Percentiles rank a stretch among this genome's conserved stretches.
These are phyloP conservation scores for Indicator indicator DNA, from an alignment of 2,113 vertebrate species.

Conservation along the genomic window DNA sequence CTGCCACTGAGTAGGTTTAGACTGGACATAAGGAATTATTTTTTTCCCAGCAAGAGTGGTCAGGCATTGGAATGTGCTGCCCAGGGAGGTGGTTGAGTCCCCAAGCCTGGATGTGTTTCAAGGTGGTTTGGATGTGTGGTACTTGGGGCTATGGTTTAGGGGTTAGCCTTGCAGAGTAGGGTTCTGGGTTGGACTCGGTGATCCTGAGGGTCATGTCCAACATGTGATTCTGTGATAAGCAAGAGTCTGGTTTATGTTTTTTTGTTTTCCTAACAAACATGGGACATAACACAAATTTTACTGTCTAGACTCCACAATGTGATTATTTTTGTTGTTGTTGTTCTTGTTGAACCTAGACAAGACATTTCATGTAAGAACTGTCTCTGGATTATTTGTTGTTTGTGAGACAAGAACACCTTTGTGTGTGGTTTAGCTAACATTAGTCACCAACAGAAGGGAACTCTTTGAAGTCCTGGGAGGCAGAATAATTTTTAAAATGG, in stretches of 20 bases:
- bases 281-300: neutral
- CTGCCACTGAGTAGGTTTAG: no score
- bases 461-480: conserved; percentile 51
- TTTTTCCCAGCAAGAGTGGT: no score
- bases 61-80: no score
- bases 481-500: conserved; percentile 9
- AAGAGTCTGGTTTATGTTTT: neutral
- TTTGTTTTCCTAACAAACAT: neutral
- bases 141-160: no score
- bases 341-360: conserved; percentile 20
- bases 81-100: no score
- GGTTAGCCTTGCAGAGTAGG: no score
- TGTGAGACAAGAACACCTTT: conserved; percentile 14
- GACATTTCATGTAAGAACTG: conserved; percentile 27
- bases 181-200: no score
- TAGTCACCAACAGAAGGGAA: conserved; percentile 38
- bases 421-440: conserved; percentile 14
- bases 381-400: conserved; percentile 35
- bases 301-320: neutral
- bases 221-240: neutral
- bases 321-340: neutral
- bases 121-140: no score
- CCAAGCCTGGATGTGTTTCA: no score
- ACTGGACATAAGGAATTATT: no score
- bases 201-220: no score